Base-by-base conservation (phyloP, 2,797 vertebrate genomes). In the Protosalanx chinensis region DNA sequence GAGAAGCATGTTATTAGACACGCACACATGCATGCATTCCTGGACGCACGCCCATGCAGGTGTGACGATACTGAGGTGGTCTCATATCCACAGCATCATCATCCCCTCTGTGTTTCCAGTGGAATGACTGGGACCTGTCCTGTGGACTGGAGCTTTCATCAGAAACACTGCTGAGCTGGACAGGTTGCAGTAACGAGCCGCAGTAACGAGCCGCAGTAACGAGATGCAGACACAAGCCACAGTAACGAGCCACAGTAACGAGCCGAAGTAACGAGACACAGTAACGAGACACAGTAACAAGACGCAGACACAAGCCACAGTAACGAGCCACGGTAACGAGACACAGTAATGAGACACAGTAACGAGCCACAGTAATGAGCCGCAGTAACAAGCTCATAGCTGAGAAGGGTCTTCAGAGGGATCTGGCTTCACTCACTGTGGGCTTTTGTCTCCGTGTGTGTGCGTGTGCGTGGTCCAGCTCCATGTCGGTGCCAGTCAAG, bases 401-500 rank as follows among this genome's bases (percentile, higher is more conserved):
- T 30, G 27, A 16, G 60, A 29, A 8, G 4, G 8, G 1, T 32
- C 37, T 37, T 15, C 6, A 27, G 30, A 71, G 13, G 16, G 12
- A 51, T 12, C 49, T 51, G 49, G 49, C 49, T 51, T 18, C 12
- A 51, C 63, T 49, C 18, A n/a, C n/a, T 59, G 27, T 61, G 10
- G 58, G 18, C 5, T 13, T 27, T 8, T 58, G 57, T 49, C 20
- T 60, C 20, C 33, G 29, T 64, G 18, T 64, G n/a, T 32, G 13
- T 41, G 49, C n/a, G 62, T 30, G n/a, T 66, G 20, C 5, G 53
- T 67, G 15, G 16, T 53, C 15, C 68, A 93, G 90, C 86, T 85
- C 86, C 29, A 82, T 81, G 74, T 88, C 75, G 71, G 81, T 81
- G 67, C 82, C 67, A 64, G 88, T 87, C 89, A 94, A 93, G 86